Percentiles rank a stretch among this genome's conserved stretches.
Conservation (phyloP, 2,888 invertebrate genomes). For the Nymphalis c-album region DNA sequence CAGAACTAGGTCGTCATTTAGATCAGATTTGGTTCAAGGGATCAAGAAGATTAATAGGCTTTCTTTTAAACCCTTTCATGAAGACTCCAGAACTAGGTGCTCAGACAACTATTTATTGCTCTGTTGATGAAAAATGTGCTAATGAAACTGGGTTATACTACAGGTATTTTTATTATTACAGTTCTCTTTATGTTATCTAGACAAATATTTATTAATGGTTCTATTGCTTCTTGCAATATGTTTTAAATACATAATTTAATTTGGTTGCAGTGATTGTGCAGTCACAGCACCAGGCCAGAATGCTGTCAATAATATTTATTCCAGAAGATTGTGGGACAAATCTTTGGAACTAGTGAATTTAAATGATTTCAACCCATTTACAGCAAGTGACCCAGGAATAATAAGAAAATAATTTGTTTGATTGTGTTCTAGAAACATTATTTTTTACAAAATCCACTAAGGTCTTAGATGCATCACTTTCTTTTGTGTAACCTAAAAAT, state of each 20-base stretch:
- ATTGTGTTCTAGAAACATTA: too few species aligned
- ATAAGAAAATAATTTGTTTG: slow-evolving; percentile 14
- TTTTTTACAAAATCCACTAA: too few species aligned
- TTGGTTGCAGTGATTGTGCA: slow-evolving; percentile 80
- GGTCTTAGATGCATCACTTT: too few species aligned
- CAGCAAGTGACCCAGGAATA: slow-evolving; percentile 41
- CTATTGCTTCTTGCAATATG: too few species aligned
- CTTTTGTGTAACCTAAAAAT: too few species aligned
- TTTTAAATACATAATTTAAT: neutral
- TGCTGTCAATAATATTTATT: slow-evolving; percentile 74
- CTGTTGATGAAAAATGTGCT: slow-evolving; percentile 84
- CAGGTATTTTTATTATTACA: slow-evolving; percentile 57
- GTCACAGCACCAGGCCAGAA: slow-evolving; percentile 62
- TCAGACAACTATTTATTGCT: slow-evolving; percentile 88
- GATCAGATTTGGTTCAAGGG: slow-evolving; percentile 76
- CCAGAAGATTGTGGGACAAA: slow-evolving; percentile 82
- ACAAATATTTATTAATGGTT: too few species aligned
- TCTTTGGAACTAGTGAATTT: slow-evolving; percentile 81
- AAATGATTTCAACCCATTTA: slow-evolving; percentile 65
- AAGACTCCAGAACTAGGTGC: slow-evolving; percentile 85
- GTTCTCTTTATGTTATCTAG: too few species aligned
- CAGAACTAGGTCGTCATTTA: slow-evolving; percentile 87
- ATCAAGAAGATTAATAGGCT: slow-evolving; percentile 59
- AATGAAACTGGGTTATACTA: slow-evolving; percentile 83
- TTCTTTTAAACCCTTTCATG: slow-evolving; percentile 67